phyloP scores from a whole-genome alignment of 2,888 invertebrate genomes.

The Bembecia ichneumoniformis region DNA sequence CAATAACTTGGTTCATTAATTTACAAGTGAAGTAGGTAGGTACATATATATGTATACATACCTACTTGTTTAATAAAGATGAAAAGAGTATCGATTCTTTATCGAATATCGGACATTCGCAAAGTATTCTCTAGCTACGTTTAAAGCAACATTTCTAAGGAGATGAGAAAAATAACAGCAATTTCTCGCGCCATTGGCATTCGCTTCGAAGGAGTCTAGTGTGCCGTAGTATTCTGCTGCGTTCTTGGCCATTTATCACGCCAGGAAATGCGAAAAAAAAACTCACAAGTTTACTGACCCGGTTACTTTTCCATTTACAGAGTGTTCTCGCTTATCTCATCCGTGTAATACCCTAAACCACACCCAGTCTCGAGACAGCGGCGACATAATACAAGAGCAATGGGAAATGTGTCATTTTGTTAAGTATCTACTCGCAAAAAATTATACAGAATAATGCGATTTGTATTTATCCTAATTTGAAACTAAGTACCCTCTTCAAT shows the following conservation, averaged over 20 bases:
- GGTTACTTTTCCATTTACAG: constrained; percentile 59
- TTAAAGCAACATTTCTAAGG: constrained; percentile 27
- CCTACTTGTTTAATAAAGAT: no score
- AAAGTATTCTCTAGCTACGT: neutral
- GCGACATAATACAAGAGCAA: neutral
- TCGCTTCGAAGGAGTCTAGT: constrained; percentile 36
- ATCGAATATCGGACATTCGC: neutral
- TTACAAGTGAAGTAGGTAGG: no score
- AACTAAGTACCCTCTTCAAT: no score
- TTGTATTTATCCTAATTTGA: no score
- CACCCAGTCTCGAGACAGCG: constrained; percentile 4
- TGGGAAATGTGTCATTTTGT: neutral
- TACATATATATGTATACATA: no score
- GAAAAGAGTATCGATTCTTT: neutral
- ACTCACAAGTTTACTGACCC: constrained; percentile 53
- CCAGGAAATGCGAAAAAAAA: constrained; percentile 47
- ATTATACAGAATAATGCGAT: no score
- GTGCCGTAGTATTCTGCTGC: constrained; percentile 10
- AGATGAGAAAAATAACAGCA: constrained; percentile 45
- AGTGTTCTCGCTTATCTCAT: constrained; percentile 50
- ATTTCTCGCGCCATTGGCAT: constrained; percentile 59
- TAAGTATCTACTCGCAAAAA: no score
- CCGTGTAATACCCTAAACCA: constrained; percentile 41
- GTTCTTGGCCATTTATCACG: constrained; percentile 55
- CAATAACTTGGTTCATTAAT: no score